phyloP scores from a whole-genome alignment of 1,140 invertebrate species.

The Trachymyrmex cornetzi region DNA sequence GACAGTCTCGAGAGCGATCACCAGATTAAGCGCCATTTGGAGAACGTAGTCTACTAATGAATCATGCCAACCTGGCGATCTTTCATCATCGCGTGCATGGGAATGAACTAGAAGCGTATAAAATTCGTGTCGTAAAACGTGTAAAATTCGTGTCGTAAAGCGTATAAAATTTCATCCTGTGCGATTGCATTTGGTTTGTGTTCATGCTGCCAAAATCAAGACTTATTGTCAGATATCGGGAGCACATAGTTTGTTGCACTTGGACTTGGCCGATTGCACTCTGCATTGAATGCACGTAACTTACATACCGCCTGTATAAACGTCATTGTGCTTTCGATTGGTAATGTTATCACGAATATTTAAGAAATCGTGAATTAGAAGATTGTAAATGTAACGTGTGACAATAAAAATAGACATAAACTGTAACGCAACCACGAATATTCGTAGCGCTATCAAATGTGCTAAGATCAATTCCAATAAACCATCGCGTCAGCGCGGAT shows the following conservation, averaged over 20 bases:
- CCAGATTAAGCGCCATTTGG: not conserved
- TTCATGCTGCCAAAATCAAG: not conserved
- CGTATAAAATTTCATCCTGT: constrained; percentile 43
- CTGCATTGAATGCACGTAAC: constrained; percentile 53
- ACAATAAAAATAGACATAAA: not conserved
- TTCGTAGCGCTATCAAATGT: not conserved
- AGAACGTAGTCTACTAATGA: not conserved
- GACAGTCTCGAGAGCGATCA: not conserved
- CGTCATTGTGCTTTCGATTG: constrained; percentile 23
- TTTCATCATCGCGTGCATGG: constrained; percentile 31
- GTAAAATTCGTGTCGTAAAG: constrained; percentile 49
- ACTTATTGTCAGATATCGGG: constrained; percentile 1
- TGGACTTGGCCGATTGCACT: constrained; percentile 48
- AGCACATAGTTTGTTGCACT: constrained; percentile 46
- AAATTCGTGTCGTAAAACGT: constrained; percentile 45
- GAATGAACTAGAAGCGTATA: constrained; percentile 44
- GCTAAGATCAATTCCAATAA: not conserved
- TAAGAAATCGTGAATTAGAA: not conserved
- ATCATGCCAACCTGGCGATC: constrained; percentile 1
- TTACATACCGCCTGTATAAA: constrained; percentile 42
- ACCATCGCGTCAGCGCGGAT: constrained; percentile 36
- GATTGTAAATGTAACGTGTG: not conserved
- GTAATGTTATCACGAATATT: not conserved
- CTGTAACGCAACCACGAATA: constrained; percentile 2
- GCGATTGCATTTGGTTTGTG: constrained; percentile 23